These are phyloP conservation scores for Rhincodon typus DNA, from an alignment of 2,797 vertebrate genomes.

Conservation along the genomic window DNA sequence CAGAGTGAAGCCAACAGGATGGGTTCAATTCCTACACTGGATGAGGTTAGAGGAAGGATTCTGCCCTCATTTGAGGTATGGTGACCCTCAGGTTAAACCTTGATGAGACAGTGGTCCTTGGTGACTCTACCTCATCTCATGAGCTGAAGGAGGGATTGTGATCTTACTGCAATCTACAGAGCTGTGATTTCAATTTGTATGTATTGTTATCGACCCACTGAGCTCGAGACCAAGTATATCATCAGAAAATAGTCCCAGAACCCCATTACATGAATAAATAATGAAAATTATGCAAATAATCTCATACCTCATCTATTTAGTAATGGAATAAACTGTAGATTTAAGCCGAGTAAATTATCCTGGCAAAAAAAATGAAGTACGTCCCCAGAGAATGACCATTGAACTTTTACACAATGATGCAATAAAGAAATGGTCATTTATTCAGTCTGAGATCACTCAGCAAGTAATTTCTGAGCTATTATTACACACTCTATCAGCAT, in stretches of 20 bases:
- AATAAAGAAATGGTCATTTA: background rate
- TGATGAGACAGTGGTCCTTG: too few species aligned
- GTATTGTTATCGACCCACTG: background rate
- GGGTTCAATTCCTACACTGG: too few species aligned
- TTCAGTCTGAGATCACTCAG: background rate
- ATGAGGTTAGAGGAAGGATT: too few species aligned
- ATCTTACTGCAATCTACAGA: background rate
- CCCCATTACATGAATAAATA: background rate
- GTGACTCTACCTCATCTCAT: background rate
- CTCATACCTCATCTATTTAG: background rate
- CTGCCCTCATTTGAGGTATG: too few species aligned
- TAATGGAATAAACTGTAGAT: background rate
- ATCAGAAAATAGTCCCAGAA: background rate
- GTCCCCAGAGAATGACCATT: background rate
- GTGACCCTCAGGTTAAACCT: too few species aligned
- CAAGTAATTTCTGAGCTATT: conserved; percentile 1
- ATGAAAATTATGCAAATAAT: background rate
- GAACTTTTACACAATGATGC: background rate
- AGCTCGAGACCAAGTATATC: background rate
- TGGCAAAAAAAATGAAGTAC: background rate
- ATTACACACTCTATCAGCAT: background rate
- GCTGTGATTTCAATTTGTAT: background rate
- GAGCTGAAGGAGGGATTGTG: background rate
- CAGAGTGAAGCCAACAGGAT: too few species aligned
- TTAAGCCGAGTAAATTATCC: background rate